These are phyloP conservation scores for Megaceryle torquata DNA, from an alignment of 2,113 vertebrate species.

Conservation along the genomic window DNA sequence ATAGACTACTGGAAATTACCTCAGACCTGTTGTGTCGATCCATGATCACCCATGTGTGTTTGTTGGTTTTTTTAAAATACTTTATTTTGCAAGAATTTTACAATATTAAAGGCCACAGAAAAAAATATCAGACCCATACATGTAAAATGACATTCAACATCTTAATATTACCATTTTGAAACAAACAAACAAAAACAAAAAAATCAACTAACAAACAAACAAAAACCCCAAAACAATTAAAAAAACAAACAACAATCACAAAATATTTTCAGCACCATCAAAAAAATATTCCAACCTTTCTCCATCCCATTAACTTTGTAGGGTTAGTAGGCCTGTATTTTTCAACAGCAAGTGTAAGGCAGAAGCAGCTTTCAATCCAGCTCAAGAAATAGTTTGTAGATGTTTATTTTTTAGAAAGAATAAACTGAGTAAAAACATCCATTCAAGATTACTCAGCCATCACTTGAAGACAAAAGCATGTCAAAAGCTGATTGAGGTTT, in stretches of 20 bases:
- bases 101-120: not conserved
- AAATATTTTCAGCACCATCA: not conserved
- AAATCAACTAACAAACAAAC: too few relatives aligned
- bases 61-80: not conserved
- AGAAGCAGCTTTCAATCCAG: not conserved
- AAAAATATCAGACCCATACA: not conserved
- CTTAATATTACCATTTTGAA: not conserved
- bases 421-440: not conserved
- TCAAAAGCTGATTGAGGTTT: not conserved
- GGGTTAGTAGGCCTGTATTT: not conserved
- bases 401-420: not conserved
- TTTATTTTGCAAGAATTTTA: not conserved
- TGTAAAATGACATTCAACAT: not conserved
- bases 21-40: not conserved
- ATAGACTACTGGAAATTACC: not conserved
- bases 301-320: not conserved
- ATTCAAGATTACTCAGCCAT: not conserved
- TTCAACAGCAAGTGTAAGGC: not conserved
- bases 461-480: not conserved
- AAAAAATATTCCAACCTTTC: not conserved
- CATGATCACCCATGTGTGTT: not conserved
- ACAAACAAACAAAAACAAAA: not conserved
- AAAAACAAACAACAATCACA: too few relatives aligned
- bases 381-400: not conserved
- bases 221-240: not conserved